Conservation (phyloP, 2,113 vertebrate genomes). For the Meles meles region DNA sequence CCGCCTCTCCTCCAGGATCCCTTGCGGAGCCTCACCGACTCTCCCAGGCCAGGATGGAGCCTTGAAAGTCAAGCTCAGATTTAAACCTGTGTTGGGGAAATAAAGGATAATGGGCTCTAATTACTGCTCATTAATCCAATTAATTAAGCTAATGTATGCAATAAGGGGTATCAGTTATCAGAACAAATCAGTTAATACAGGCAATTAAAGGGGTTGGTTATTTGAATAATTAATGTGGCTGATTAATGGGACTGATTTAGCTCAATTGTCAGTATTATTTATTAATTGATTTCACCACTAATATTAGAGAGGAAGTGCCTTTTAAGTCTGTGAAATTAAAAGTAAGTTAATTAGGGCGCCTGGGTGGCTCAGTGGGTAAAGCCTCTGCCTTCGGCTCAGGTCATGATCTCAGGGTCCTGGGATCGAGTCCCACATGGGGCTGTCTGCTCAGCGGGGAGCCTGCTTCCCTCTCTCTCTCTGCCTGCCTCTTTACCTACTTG, state of each 20-base stretch:
- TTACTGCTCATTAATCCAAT: constrained; percentile 68
- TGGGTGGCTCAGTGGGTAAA: no score
- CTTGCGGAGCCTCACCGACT: neutral
- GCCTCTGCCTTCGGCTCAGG: no score
- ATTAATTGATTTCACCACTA: constrained; percentile 54
- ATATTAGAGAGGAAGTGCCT: constrained; percentile 32
- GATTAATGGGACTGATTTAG: constrained; percentile 40
- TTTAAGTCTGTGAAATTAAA: constrained; percentile 40
- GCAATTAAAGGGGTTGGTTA: constrained; percentile 52
- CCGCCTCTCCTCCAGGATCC: neutral
- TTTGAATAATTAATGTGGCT: constrained; percentile 68
- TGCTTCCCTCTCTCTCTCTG: no score
- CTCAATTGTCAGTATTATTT: constrained; percentile 48
- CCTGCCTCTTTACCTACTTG: no score
- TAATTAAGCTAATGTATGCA: constrained; percentile 63
- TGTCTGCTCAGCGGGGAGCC: no score
- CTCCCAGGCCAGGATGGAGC: neutral
- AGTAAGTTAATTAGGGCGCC: neutral
- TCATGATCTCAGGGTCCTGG: no score
- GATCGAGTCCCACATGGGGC: no score
- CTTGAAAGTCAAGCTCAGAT: constrained; percentile 11
- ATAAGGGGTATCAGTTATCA: constrained; percentile 56
- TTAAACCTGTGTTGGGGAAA: neutral
- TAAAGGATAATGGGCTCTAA: constrained; percentile 52
- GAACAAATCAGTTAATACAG: constrained; percentile 59